Conservation (phyloP, 2,797 vertebrate species). For the Emys orbicularis region DNA sequence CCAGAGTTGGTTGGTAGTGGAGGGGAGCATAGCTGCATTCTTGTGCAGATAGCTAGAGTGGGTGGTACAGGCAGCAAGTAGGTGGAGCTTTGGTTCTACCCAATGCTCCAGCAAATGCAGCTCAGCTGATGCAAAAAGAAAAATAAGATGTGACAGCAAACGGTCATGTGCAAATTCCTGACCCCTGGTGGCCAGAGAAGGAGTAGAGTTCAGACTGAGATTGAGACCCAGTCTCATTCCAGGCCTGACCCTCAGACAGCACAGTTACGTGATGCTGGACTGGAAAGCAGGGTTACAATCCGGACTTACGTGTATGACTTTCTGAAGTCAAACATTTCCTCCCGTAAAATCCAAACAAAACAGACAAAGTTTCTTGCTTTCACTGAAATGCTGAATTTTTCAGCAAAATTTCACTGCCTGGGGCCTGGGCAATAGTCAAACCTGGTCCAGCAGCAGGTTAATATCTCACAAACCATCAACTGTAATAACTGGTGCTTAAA, state of each 20-base stretch:
- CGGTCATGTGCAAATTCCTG: not conserved
- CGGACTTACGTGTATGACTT: not conserved
- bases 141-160: rapidly evolving
- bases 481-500: not conserved
- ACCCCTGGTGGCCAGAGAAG: not conserved
- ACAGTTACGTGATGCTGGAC: not conserved
- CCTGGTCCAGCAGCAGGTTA: not conserved
- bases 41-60: too few relatives aligned
- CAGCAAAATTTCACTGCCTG: not conserved
- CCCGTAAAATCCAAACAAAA: not conserved
- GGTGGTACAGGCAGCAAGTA: rapidly evolving
- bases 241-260: not conserved
- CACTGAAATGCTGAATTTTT: not conserved
- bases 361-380: not conserved
- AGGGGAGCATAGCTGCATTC: not conserved
- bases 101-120: not conserved
- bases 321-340: not conserved
- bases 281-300: not conserved
- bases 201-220: not conserved
- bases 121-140: not conserved
- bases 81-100: too few relatives aligned
- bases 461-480: not conserved
- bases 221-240: not conserved
- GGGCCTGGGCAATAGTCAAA: not conserved
- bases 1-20: not conserved